Conservation (phyloP, 2,888 invertebrate species). For the Cotesia congregata region DNA sequence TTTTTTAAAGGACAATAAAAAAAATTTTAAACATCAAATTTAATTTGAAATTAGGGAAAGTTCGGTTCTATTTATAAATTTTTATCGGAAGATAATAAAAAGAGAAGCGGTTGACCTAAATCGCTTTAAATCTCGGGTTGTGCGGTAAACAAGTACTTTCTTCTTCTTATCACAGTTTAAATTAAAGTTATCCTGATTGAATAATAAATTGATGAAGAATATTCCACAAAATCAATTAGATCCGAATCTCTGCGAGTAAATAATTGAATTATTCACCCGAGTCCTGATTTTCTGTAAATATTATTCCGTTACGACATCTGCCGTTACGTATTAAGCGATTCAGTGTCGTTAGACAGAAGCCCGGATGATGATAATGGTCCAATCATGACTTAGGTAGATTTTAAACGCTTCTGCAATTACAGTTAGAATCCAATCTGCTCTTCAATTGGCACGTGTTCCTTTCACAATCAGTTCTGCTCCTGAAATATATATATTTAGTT, state of each 20-base stretch:
- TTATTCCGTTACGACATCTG: constrained; percentile 25
- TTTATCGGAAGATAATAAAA: not conserved
- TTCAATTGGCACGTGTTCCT: constrained; percentile 2
- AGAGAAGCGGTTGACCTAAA: constrained; percentile 1
- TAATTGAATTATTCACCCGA: not conserved
- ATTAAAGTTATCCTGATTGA: not conserved
- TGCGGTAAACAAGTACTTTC: not conserved
- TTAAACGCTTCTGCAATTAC: constrained; percentile 21
- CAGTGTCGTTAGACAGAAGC: constrained; percentile 3
- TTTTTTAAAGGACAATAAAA: not conserved
- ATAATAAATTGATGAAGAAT: not conserved
- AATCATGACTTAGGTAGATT: constrained; percentile 28
- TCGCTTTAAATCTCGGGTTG: not conserved
- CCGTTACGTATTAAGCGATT: constrained; percentile 31
- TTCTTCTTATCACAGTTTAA: not conserved
- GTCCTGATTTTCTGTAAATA: not conserved
- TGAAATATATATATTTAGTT: constrained; percentile 3
- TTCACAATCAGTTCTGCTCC: not conserved
- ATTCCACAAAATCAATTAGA: not conserved
- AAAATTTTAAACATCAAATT: too few species aligned
- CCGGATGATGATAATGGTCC: constrained; percentile 20
- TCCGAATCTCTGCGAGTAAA: not conserved
- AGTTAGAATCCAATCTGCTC: constrained; percentile 24
- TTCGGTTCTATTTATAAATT: not conserved
- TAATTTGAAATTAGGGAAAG: constrained; percentile 5